Evolutionary conservation across 1,140 invertebrate genomes (phyloP).

Genomic region (Bombus pascuorum): DNA sequence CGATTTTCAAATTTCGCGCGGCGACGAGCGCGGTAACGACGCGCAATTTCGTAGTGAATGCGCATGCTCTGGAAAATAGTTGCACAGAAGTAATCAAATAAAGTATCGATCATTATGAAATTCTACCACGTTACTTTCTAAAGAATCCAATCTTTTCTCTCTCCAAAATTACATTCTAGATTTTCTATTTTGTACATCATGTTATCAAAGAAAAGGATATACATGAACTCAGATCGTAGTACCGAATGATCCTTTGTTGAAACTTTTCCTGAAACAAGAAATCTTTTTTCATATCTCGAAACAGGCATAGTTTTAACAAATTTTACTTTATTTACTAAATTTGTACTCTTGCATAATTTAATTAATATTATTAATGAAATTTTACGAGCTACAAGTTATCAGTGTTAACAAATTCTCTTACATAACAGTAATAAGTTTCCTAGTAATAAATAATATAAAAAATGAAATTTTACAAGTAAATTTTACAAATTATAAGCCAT

Average conservation of each 20-base stretch:
- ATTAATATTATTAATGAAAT: neutral
- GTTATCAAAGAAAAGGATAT: neutral
- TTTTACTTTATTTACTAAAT: neutral
- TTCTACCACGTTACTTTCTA: neutral
- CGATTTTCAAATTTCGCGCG: slow-evolving; percentile 22
- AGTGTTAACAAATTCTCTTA: too few species aligned
- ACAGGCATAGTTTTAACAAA: too few species aligned
- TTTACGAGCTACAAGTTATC: neutral
- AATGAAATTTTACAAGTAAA: too few species aligned
- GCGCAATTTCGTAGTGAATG: neutral
- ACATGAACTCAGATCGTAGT: neutral
- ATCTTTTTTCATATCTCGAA: too few species aligned
- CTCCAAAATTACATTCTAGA: too few species aligned
- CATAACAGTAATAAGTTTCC: too few species aligned
- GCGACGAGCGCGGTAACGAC: neutral
- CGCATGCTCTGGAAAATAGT: slow-evolving; percentile 13
- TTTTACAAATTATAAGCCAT: too few species aligned
- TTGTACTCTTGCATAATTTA: neutral
- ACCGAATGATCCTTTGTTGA: too few species aligned
- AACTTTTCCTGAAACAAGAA: too few species aligned
- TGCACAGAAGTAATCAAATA: neutral
- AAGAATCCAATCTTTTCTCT: neutral
- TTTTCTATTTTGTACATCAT: neutral
- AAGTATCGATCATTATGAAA: neutral
- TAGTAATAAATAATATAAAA: too few species aligned